phyloP scores from a whole-genome alignment of 2,113 vertebrate genomes.

The Anarhynchus alexandrinus region DNA sequence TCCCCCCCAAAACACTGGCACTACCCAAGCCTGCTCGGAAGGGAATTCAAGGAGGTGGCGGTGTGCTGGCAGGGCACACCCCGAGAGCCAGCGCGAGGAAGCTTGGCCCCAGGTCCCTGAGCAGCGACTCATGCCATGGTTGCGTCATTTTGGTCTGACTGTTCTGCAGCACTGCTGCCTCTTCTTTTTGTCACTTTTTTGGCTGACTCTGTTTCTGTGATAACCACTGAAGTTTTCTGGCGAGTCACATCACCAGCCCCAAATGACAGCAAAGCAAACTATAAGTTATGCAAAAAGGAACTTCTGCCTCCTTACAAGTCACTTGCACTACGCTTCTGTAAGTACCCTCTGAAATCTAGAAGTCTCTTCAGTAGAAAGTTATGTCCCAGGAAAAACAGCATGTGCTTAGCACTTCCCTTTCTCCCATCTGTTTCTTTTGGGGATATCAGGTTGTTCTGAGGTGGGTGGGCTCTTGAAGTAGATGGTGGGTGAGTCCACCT shows the following conservation, averaged over 20 bases:
- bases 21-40: neutral
- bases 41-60: neutral
- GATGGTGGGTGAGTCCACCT: neutral
- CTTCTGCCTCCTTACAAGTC: neutral
- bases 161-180: neutral
- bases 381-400: neutral
- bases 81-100: accelerated
- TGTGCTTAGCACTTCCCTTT: neutral
- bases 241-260: neutral
- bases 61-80: neutral
- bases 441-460: neutral
- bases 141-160: neutral
- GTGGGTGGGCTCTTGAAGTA: neutral
- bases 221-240: neutral
- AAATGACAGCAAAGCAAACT: neutral
- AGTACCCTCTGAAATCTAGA: neutral
- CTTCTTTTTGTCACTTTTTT: neutral
- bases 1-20: neutral
- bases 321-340: neutral
- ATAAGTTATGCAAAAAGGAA: neutral
- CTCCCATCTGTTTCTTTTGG: neutral
- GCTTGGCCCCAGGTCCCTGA: neutral
- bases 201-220: neutral
- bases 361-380: neutral
- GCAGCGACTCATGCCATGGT: accelerated